phyloP scores from a whole-genome alignment of 1,140 invertebrate species.

The Branchinecta lindahli region DNA sequence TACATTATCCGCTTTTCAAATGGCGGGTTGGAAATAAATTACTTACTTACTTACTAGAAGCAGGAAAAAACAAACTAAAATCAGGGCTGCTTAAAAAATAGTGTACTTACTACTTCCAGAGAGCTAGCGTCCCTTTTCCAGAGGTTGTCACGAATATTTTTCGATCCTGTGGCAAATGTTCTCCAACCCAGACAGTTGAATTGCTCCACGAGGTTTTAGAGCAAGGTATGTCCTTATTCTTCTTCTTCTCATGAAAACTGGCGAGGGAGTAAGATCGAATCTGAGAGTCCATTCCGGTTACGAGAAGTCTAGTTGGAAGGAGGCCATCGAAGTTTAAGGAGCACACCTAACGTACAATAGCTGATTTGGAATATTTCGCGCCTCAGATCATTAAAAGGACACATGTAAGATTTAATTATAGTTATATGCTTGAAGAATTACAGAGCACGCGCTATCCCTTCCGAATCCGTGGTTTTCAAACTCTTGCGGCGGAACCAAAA shows the following conservation, averaged over 20 bases:
- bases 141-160: conserved; percentile 85
- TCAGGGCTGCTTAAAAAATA: not conserved
- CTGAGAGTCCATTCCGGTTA: not conserved
- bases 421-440: too few relatives aligned
- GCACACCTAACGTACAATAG: too few relatives aligned
- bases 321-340: too few relatives aligned
- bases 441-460: too few relatives aligned
- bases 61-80: not conserved
- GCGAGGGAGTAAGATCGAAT: not conserved
- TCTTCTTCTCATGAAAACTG: not conserved
- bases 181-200: conserved; percentile 71
- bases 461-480: too few relatives aligned
- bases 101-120: conserved; percentile 75
- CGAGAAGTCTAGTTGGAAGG: not conserved
- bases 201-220: conserved; percentile 31
- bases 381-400: too few relatives aligned
- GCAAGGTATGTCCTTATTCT: conserved; percentile 2
- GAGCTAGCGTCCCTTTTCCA: conserved; percentile 63
- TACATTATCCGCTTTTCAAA: too few relatives aligned
- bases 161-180: conserved; percentile 81
- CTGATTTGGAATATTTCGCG: too few relatives aligned
- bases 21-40: too few relatives aligned
- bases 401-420: too few relatives aligned
- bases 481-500: too few relatives aligned
- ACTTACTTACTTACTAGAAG: too few relatives aligned